A percentile compares a stretch with the other conserved stretches of the same genome.
phyloP scores from a whole-genome alignment of 2,797 vertebrate species.

The Okamejei kenojei region DNA sequence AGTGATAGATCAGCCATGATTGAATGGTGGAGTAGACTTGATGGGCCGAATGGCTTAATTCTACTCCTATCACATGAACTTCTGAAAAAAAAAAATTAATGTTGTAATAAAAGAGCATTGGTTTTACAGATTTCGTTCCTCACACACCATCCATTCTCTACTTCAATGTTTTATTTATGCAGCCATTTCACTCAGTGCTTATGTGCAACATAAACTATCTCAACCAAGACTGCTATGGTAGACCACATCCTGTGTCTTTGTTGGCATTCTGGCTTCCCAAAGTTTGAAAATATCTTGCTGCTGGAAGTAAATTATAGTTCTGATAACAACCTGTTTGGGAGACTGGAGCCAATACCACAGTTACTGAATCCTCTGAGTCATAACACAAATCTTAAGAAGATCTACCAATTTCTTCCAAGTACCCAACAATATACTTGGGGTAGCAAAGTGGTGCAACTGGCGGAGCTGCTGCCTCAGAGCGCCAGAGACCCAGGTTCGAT shows the following conservation, averaged over 20 bases:
- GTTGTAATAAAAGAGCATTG: background rate
- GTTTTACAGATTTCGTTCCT: background rate
- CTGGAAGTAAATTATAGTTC: background rate
- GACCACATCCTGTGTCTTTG: background rate
- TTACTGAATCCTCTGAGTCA: background rate
- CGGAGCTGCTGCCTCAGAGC: too few species aligned
- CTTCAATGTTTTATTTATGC: background rate
- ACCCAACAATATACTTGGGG: background rate
- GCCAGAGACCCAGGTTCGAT: too few species aligned
- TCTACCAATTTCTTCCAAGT: background rate
- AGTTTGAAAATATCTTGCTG: slow-evolving; percentile 4
- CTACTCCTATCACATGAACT: too few species aligned
- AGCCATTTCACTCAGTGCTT: background rate
- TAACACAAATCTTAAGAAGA: background rate
- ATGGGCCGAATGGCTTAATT: too few species aligned
- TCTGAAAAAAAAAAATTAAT: background rate
- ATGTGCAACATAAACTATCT: background rate
- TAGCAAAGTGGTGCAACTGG: too few species aligned
- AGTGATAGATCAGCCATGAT: too few species aligned
- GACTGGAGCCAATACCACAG: background rate
- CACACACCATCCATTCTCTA: background rate
- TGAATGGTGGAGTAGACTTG: too few species aligned
- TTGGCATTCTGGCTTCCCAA: background rate
- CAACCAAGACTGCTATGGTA: background rate
- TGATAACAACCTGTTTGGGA: background rate